Conservation (phyloP, 2,797 vertebrate genomes). For the Gadopsis bispinosus region DNA sequence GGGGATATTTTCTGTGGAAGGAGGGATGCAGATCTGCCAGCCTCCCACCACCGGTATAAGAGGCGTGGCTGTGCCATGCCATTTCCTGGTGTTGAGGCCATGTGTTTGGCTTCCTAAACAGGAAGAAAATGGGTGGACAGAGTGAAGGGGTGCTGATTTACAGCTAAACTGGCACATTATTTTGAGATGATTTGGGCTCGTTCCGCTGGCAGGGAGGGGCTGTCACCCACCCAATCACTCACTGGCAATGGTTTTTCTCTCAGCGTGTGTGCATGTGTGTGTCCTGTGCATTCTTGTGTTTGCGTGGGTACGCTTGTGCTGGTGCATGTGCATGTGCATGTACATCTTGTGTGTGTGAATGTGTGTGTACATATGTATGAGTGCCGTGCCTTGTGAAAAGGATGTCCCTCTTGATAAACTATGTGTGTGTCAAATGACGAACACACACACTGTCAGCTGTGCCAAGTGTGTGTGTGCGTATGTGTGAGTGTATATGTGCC, state of each 20-base stretch:
- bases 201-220: constrained; percentile 86
- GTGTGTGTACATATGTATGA: constrained; percentile 59
- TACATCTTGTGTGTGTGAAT: neutral
- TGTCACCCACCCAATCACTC: constrained; percentile 78
- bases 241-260: constrained; percentile 71
- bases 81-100: constrained; percentile 50
- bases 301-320: constrained; percentile 47
- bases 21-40: constrained; percentile 56
- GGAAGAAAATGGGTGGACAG: constrained; percentile 47
- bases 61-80: constrained; percentile 81
- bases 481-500: constrained; percentile 23
- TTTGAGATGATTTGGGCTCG: constrained; percentile 79
- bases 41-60: constrained; percentile 53
- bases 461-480: constrained; percentile 51
- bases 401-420: constrained; percentile 54
- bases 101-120: constrained; percentile 48
- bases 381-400: constrained; percentile 71
- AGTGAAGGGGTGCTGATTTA: constrained; percentile 66
- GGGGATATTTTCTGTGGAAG: constrained; percentile 60
- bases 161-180: constrained; percentile 80
- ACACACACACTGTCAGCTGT: constrained; percentile 55
- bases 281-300: constrained; percentile 48
- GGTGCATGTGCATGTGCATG: constrained; percentile 32
- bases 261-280: constrained; percentile 44
- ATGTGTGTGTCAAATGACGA: constrained; percentile 55